A percentile compares a stretch with the other conserved stretches of the same genome.
phyloP scores from a whole-genome alignment of 1,140 invertebrate species.

The Drosophila pandora region DNA sequence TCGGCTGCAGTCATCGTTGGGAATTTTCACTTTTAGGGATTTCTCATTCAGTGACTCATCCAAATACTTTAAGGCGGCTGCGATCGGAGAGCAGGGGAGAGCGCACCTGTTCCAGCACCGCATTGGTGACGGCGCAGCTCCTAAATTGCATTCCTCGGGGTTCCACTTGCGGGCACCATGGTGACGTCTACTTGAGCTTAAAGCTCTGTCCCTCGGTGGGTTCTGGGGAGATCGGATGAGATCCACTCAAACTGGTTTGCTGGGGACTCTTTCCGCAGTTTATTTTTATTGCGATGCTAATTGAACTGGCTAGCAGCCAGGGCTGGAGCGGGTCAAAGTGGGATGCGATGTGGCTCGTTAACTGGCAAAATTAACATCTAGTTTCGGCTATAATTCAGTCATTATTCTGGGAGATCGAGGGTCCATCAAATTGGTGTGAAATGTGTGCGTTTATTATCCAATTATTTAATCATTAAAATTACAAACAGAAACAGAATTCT shows the following conservation, averaged over 20 bases:
- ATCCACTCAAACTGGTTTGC: slow-evolving; percentile 42
- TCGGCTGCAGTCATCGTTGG: slow-evolving; percentile 7
- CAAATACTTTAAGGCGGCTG: neutral
- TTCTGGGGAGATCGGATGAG: too few relatives aligned
- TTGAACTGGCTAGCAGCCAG: slow-evolving; percentile 28
- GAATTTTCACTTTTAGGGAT: slow-evolving; percentile 42
- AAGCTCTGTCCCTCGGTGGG: slow-evolving; percentile 19
- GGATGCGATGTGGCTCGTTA: slow-evolving; percentile 49
- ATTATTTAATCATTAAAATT: neutral
- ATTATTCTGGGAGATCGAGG: slow-evolving; percentile 2
- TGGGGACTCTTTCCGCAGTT: slow-evolving; percentile 28
- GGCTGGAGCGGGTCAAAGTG: slow-evolving; percentile 11
- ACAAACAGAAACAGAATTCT: neutral
- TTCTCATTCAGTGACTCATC: slow-evolving; percentile 28
- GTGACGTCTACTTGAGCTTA: slow-evolving; percentile 41
- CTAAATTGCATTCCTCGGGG: slow-evolving; percentile 29
- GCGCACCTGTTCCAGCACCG: neutral
- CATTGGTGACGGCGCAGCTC: neutral
- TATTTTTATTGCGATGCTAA: slow-evolving; percentile 57
- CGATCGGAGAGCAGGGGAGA: slow-evolving; percentile 8
- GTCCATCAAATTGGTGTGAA: neutral
- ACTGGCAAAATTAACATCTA: slow-evolving; percentile 42
- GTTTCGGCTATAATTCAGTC: slow-evolving; percentile 12
- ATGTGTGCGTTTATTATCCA: neutral
- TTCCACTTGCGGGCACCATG: neutral